These are phyloP conservation scores for Chymomyza costata DNA, from an alignment of 1,140 invertebrate species.

Conservation along the genomic window DNA sequence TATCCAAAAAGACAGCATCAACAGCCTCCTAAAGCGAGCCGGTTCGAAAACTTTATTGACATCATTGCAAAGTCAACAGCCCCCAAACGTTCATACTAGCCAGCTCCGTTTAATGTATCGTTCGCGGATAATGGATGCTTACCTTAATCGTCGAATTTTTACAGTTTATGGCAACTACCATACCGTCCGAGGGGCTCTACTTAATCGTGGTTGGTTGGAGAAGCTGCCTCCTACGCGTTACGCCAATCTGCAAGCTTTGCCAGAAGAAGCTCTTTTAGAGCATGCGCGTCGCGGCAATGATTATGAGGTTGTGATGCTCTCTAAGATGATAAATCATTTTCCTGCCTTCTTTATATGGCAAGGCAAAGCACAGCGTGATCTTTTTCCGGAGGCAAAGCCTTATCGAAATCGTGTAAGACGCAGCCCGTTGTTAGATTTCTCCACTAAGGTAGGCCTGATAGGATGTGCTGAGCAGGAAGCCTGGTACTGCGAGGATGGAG, in stretches of 20 bases:
- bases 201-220: slow-evolving; percentile 79
- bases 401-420: slow-evolving; percentile 78
- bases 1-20: slow-evolving; percentile 8
- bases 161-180: slow-evolving; percentile 67
- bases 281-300: slow-evolving; percentile 66
- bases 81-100: slow-evolving; percentile 39
- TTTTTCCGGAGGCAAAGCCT: slow-evolving; percentile 68
- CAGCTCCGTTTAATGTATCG: slow-evolving; percentile 52
- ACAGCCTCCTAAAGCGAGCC: slow-evolving; percentile 16
- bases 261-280: slow-evolving; percentile 55
- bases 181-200: slow-evolving; percentile 75
- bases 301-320: slow-evolving; percentile 75
- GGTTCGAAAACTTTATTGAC: neutral
- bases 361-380: slow-evolving; percentile 55
- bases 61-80: neutral
- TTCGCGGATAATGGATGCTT: slow-evolving; percentile 64
- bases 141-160: slow-evolving; percentile 66
- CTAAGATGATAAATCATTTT: slow-evolving; percentile 78
- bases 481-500: slow-evolving; percentile 78
- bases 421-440: slow-evolving; percentile 77
- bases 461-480: slow-evolving; percentile 78
- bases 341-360: slow-evolving; percentile 79
- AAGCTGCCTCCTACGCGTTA: slow-evolving; percentile 75
- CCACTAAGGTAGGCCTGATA: slow-evolving; percentile 80
- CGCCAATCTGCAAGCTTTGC: slow-evolving; percentile 70